Conservation (phyloP, 1,140 invertebrate species). For the Magallana angulata region DNA sequence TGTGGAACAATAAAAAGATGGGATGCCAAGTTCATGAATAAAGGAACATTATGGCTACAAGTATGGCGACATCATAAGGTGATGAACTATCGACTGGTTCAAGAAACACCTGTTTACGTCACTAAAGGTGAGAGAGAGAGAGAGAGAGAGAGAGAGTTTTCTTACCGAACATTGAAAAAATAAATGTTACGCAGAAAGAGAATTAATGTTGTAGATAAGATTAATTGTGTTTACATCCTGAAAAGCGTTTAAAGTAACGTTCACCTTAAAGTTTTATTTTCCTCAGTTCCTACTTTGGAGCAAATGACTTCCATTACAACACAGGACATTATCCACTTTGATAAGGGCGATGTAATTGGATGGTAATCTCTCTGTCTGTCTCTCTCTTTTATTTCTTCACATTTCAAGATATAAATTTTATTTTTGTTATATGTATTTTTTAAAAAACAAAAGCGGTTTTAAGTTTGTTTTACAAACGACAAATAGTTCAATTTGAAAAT, state of each 20-base stretch:
- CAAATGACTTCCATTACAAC: constrained; percentile 8
- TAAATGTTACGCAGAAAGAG: too few species aligned
- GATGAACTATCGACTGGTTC: background rate
- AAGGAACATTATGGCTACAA: background rate
- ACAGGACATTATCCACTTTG: background rate
- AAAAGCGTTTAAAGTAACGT: background rate
- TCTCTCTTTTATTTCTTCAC: too few species aligned
- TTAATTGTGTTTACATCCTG: too few species aligned
- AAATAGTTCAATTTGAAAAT: too few species aligned
- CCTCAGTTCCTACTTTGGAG: background rate
- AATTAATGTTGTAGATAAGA: too few species aligned
- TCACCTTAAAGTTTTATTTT: background rate
- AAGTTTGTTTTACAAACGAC: too few species aligned
- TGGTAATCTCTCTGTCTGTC: background rate
- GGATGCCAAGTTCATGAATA: background rate
- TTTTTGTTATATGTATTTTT: too few species aligned
- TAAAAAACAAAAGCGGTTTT: too few species aligned
- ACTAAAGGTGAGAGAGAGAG: background rate
- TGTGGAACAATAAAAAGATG: constrained; percentile 1
- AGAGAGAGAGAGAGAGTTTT: background rate
- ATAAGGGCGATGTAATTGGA: constrained; percentile 2
- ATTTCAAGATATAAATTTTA: too few species aligned
- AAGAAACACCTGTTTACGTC: background rate
- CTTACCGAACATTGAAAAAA: too few species aligned
- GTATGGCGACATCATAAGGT: constrained; percentile 1